A percentile compares a stretch with the other conserved stretches of the same genome.
phyloP scores from a whole-genome alignment of 2,113 vertebrate genomes.

The Psilopogon haemacephalus region DNA sequence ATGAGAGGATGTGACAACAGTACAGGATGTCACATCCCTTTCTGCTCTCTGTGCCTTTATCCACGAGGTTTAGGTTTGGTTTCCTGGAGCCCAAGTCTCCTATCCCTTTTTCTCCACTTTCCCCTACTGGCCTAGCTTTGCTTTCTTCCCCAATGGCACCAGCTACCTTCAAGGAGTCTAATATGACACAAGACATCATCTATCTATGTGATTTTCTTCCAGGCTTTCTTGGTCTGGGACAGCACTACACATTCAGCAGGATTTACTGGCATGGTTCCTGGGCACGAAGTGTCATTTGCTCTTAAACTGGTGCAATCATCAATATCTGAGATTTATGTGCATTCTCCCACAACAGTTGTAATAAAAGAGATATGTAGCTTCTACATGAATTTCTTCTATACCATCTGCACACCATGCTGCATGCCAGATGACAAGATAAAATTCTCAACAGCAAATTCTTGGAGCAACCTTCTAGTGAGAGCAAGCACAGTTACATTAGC shows the following conservation, averaged over 20 bases:
- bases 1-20: background rate
- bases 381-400: background rate
- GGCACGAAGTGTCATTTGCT: background rate
- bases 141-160: background rate
- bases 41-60: background rate
- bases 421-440: constrained; percentile 29
- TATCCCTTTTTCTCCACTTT: background rate
- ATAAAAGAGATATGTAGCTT: background rate
- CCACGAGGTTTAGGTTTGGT: background rate
- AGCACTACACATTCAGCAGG: background rate
- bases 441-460: constrained; percentile 23
- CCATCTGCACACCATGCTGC: constrained; percentile 14
- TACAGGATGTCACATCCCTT: background rate
- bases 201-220: background rate
- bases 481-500: background rate
- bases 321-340: background rate
- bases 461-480: background rate
- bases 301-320: background rate
- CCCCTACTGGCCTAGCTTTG: background rate
- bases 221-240: background rate
- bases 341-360: background rate
- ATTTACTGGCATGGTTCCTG: background rate
- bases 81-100: background rate
- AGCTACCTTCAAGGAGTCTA: background rate
- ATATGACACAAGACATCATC: background rate